Conservation (phyloP, 1,140 invertebrate species). For the Megalonaias nervosa region DNA sequence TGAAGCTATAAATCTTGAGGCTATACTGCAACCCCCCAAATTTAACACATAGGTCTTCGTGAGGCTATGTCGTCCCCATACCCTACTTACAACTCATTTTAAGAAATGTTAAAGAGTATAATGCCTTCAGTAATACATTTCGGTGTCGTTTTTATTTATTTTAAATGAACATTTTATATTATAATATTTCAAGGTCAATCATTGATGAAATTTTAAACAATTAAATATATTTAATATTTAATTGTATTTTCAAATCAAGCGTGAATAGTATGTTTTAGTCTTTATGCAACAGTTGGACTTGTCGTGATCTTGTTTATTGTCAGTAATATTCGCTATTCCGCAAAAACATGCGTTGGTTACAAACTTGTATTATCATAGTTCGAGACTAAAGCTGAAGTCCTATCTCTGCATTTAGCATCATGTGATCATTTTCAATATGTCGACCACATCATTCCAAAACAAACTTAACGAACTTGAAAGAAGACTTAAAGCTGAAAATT, state of each 20-base stretch:
- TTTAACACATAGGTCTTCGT: conserved; percentile 1
- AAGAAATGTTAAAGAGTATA: too few relatives aligned
- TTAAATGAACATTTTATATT: too few relatives aligned
- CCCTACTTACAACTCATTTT: not conserved
- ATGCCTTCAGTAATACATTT: too few relatives aligned
- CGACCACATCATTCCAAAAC: conserved; percentile 61
- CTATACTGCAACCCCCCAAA: not conserved
- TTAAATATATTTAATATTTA: too few relatives aligned
- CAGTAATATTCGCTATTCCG: not conserved
- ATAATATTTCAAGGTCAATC: too few relatives aligned
- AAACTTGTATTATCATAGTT: not conserved
- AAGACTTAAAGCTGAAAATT: conserved; percentile 78
- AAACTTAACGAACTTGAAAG: conserved; percentile 79
- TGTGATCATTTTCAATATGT: conserved; percentile 64
- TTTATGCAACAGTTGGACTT: not conserved
- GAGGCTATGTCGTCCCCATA: not conserved
- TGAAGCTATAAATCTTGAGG: too few relatives aligned
- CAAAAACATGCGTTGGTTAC: not conserved
- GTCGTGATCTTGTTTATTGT: not conserved
- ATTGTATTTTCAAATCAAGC: not conserved
- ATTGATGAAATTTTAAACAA: too few relatives aligned
- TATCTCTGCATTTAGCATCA: conserved; percentile 35
- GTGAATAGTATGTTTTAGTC: not conserved
- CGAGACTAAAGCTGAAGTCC: not conserved
- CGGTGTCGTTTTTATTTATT: too few relatives aligned